These are phyloP conservation scores for Bombus ignitus DNA, from an alignment of 1,140 invertebrate genomes.

Conservation along the genomic window DNA sequence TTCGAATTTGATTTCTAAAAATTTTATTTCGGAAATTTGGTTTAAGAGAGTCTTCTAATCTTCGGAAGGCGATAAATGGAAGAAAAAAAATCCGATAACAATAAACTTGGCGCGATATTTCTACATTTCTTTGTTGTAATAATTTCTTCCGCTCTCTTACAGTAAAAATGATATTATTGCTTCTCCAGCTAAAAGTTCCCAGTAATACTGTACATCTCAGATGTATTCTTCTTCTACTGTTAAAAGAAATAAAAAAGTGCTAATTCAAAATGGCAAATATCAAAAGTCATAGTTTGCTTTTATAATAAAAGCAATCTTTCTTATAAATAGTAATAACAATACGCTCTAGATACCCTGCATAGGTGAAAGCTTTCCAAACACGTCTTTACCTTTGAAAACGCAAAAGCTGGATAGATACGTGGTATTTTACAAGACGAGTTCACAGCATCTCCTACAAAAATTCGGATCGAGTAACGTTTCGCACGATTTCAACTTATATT, in stretches of 20 bases:
- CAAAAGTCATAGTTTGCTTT: not conserved
- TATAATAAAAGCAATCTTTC: not conserved
- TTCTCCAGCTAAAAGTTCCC: not conserved
- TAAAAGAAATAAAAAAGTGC: not conserved
- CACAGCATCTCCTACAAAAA: not conserved
- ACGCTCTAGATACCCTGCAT: not conserved
- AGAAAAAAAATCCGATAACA: no score
- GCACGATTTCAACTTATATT: slow-evolving; percentile 18
- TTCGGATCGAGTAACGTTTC: slow-evolving; percentile 26
- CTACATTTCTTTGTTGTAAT: no score
- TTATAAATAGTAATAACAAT: not conserved
- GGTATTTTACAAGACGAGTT: not conserved
- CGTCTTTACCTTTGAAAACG: not conserved
- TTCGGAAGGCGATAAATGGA: no score
- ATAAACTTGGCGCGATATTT: no score
- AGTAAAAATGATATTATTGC: not conserved
- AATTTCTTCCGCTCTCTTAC: no score
- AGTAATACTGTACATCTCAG: no score
- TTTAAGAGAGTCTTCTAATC: no score
- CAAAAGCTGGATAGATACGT: not conserved
- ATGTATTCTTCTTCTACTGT: not conserved
- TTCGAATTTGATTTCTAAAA: no score
- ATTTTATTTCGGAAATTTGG: no score
- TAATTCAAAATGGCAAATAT: not conserved
- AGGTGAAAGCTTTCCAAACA: not conserved